These are phyloP conservation scores for Gnatocerus cornutus DNA, from an alignment of 2,888 invertebrate species.

Conservation along the genomic window DNA sequence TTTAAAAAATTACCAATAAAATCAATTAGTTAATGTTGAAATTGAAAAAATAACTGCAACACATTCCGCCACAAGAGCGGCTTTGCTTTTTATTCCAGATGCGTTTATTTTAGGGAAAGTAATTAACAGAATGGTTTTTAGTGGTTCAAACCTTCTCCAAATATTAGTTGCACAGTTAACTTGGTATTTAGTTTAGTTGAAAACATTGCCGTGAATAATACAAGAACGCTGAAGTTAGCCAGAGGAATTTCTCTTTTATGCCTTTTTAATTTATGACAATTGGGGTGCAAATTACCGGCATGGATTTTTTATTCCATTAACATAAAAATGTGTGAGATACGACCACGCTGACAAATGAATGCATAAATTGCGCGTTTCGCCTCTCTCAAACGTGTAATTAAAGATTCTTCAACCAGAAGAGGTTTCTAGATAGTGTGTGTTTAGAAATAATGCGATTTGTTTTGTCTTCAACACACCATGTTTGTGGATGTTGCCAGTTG, in stretches of 20 bases:
- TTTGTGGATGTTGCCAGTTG: neutral
- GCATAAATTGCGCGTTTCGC: constrained; percentile 4
- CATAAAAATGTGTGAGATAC: constrained; percentile 7
- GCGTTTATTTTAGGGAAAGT: constrained; percentile 44
- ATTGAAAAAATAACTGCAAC: constrained; percentile 26
- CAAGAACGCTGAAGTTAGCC: constrained; percentile 33
- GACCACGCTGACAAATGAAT: constrained; percentile 3
- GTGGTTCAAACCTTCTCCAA: constrained; percentile 46
- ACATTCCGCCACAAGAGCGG: constrained; percentile 23
- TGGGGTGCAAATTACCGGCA: neutral
- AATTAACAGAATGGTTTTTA: constrained; percentile 46
- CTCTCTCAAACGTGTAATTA: constrained; percentile 2
- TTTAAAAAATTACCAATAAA: constrained; percentile 4
- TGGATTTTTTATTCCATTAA: constrained; percentile 2
- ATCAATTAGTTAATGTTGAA: constrained; percentile 35
- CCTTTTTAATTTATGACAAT: constrained; percentile 35
- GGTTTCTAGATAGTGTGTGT: neutral
- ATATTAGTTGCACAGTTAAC: constrained; percentile 46
- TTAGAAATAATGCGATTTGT: constrained; percentile 1
- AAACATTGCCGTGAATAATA: constrained; percentile 33
- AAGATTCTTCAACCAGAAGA: constrained; percentile 4
- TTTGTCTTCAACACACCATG: neutral
- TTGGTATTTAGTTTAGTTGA: constrained; percentile 43
- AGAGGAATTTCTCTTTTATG: constrained; percentile 31
- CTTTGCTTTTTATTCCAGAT: constrained; percentile 33